Evolutionary conservation across 64 coral and sea anemone genomes (phyloP).

Genomic region (Porites lutea): DNA sequence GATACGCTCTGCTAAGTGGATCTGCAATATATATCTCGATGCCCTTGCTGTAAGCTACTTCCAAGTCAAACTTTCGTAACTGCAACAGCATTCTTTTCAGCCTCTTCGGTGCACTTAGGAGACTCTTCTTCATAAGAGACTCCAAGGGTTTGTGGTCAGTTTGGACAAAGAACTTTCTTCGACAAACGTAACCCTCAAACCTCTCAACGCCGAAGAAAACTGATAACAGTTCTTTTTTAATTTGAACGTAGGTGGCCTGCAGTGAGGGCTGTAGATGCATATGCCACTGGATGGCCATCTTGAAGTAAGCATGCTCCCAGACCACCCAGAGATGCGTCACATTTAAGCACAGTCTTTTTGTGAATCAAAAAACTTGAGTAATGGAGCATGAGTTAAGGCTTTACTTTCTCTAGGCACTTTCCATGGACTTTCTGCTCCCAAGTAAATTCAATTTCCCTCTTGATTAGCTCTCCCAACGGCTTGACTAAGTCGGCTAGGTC

Average conservation of each 20-base stretch:
- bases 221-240: constrained; percentile 32
- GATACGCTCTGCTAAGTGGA: constrained; percentile 22
- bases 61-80: constrained; percentile 36
- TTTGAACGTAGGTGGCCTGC: constrained; percentile 27
- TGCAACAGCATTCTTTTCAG: constrained; percentile 39
- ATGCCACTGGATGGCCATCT: constrained; percentile 42
- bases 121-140: constrained; percentile 37
- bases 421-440: constrained; percentile 13
- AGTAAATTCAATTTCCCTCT: constrained; percentile 18
- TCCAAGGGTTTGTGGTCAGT: constrained; percentile 43
- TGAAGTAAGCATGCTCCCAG: constrained; percentile 39
- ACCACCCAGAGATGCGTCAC: constrained; percentile 24
- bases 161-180: constrained; percentile 10
- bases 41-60: constrained; percentile 23
- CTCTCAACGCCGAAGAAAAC: constrained; percentile 10
- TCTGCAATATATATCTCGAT: constrained; percentile 2
- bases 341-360: not conserved
- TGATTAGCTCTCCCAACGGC: too few relatives aligned
- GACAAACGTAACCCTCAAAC: not conserved
- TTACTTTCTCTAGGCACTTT: constrained; percentile 7
- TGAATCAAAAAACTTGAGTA: constrained; percentile 25
- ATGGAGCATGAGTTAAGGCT: constrained; percentile 27
- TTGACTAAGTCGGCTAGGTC: constrained; percentile 1
- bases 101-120: constrained; percentile 38
- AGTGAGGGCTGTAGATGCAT: constrained; percentile 35